These are phyloP conservation scores for Melieria picta DNA, from an alignment of 2,888 invertebrate genomes.

Conservation along the genomic window DNA sequence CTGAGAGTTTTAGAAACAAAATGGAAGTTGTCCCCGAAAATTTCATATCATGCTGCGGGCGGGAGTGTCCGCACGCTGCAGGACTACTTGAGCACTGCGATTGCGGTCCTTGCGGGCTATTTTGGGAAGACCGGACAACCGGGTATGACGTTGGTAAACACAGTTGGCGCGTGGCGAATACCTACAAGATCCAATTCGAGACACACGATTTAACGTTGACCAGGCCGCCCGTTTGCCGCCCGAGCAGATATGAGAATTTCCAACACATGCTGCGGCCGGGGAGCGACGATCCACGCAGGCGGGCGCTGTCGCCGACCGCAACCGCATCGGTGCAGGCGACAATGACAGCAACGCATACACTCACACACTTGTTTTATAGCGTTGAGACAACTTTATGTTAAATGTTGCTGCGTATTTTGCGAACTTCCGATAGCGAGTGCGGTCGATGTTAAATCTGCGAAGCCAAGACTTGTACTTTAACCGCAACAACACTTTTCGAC, in stretches of 20 bases:
- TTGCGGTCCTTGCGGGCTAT: neutral
- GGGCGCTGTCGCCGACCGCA: too few species aligned
- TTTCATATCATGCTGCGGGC: neutral
- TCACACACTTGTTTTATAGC: too few species aligned
- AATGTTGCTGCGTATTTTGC: too few species aligned
- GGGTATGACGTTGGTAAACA: neutral
- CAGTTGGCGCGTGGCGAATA: constrained; percentile 12
- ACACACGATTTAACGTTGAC: constrained; percentile 45
- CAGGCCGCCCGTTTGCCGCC: constrained; percentile 46
- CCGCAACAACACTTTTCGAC: too few species aligned
- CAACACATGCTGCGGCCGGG: constrained; percentile 45
- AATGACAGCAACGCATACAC: neutral
- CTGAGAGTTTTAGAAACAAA: constrained; percentile 5
- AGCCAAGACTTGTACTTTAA: too few species aligned
- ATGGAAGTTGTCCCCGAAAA: neutral
- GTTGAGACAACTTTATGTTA: too few species aligned
- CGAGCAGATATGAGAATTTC: constrained; percentile 47
- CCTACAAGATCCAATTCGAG: constrained; percentile 43
- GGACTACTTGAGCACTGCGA: neutral
- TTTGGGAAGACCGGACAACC: neutral
- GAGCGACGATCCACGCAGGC: too few species aligned
- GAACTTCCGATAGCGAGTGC: too few species aligned
- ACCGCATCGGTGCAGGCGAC: neutral
- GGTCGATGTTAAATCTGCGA: too few species aligned
- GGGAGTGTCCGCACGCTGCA: neutral